Percentiles rank a stretch among this genome's conserved stretches.
Evolutionary conservation across 2,113 vertebrate species (phyloP).

Genomic region (Raja brachyura): DNA sequence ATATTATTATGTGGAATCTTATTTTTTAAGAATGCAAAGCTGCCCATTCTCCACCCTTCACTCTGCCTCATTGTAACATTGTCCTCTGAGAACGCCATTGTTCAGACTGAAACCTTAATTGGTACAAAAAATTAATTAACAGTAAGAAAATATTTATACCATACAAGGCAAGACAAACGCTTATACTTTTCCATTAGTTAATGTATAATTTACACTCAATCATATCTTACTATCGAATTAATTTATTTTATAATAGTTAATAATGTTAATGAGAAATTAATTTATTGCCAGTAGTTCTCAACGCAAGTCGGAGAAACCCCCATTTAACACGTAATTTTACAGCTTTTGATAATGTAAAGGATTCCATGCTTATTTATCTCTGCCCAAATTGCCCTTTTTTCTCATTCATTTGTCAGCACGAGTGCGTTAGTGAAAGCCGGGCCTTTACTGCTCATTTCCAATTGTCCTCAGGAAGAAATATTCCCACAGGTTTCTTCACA

Average conservation of each 20-base stretch:
- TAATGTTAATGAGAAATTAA: not conserved
- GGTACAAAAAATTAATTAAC: not conserved
- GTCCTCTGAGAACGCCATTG: not conserved
- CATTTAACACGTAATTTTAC: not conserved
- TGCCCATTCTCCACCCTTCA: not conserved
- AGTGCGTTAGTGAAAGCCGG: too few species aligned
- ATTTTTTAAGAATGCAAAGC: not conserved
- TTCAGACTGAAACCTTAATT: not conserved
- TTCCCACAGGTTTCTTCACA: too few species aligned
- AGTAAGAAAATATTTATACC: not conserved
- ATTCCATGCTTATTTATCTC: not conserved
- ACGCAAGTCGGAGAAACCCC: not conserved
- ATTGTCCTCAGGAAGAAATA: not conserved
- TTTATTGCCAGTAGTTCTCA: not conserved
- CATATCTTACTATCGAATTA: not conserved
- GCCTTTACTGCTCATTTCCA: too few species aligned
- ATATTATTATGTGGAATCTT: too few species aligned
- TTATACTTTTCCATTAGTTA: conserved; percentile 5
- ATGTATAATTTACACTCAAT: not conserved
- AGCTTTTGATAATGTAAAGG: not conserved
- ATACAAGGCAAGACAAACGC: not conserved
- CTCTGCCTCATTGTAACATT: not conserved
- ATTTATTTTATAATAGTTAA: not conserved
- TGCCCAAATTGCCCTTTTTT: not conserved
- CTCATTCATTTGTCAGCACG: too few species aligned